These are phyloP conservation scores for Halcyon badia DNA, from an alignment of 2,797 vertebrate genomes.

Conservation along the genomic window DNA sequence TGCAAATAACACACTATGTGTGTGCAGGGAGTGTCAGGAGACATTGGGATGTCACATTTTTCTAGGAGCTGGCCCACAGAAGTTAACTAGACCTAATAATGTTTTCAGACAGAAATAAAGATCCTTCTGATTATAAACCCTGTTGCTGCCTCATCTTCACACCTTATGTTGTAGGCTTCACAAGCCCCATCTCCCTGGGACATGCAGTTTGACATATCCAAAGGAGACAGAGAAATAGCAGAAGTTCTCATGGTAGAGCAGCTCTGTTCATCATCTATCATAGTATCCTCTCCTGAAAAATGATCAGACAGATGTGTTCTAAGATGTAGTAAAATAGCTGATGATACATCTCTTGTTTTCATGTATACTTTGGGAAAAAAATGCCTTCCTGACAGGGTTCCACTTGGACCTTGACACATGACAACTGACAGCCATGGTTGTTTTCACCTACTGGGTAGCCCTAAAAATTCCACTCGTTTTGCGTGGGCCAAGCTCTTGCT, in stretches of 20 bases:
- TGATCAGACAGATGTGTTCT: background rate
- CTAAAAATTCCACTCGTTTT: background rate
- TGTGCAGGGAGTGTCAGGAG: background rate
- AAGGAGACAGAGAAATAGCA: background rate
- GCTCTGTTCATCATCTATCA: background rate
- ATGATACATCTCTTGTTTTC: background rate
- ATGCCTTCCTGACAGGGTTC: background rate
- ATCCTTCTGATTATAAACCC: background rate
- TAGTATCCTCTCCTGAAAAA: background rate
- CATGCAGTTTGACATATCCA: background rate
- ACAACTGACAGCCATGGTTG: background rate
- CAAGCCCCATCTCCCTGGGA: background rate
- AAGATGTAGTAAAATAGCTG: background rate
- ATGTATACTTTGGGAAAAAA: background rate
- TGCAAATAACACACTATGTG: conserved; percentile 5
- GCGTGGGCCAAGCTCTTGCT: background rate
- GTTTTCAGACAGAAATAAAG: background rate
- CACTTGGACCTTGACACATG: background rate
- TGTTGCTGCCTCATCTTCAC: background rate
- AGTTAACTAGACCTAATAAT: background rate
- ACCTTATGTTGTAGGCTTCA: background rate
- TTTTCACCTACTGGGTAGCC: background rate
- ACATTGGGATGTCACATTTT: background rate
- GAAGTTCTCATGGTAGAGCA: background rate
- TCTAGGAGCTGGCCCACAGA: background rate